Base-by-base conservation (phyloP, 2,797 vertebrate species). In the Rachycentron canadum region DNA sequence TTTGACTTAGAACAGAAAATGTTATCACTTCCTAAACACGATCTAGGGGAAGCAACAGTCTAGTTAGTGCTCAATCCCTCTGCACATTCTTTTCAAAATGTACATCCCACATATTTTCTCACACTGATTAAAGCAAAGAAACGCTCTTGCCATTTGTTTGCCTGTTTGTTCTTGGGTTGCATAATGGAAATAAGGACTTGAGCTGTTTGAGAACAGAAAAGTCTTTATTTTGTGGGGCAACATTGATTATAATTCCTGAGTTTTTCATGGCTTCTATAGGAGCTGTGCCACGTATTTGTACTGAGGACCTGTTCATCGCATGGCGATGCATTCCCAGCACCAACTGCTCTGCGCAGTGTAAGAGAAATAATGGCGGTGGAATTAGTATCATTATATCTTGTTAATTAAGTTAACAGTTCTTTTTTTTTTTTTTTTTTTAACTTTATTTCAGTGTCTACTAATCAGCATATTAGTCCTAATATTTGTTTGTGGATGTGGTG, bases 351-450 rank as follows among this genome's bases (percentile, higher is more conserved):
- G 43, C 70, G 55, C 73, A 60, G 53, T 47, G 12, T 77, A 55
- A 23, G 50, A 71, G 41, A 49, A 63, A 59, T 63, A 61, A 52
- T 23, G 41, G 17, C 40, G 32, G 34, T 47, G n/a, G 30, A 63
- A 75, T 68, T 34, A 52, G 19, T 25, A 56, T 12, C 2, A 56
- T 69, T 58, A 36, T 55, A 60, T 77, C 30, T 64, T n/a, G n/a
- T 64, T 87, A 67, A 82, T 81, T 84, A 83, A 52, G 36, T 83
- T n/a, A n/a, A n/a, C n/a, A n/a, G n/a, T n/a, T n/a, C n/a, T n/a
- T n/a, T n/a, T n/a, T n/a, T n/a, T n/a, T n/a, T n/a, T n/a, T n/a
- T n/a, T n/a, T n/a, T n/a, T n/a, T n/a, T n/a, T n/a, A n/a, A 47
- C 21, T 21, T 9, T 47, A n/a, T 21, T 6, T 47, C 43, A 47